Conservation (phyloP, 2,113 vertebrate genomes). For the Cephalopterus ornatus region DNA sequence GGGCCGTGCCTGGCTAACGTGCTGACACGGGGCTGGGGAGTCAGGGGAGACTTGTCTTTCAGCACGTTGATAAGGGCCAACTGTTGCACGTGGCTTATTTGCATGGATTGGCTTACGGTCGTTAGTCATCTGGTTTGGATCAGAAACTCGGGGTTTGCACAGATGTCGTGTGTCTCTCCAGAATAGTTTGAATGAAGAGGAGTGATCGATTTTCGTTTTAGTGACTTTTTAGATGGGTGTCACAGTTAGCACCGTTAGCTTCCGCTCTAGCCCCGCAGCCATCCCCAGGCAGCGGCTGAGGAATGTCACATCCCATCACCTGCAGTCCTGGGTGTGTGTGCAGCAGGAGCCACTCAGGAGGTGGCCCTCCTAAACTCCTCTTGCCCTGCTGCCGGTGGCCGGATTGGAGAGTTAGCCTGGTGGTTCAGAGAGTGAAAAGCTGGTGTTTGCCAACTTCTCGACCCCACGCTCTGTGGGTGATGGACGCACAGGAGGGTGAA, state of each 20-base stretch:
- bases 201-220: not conserved
- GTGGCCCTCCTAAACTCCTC: not conserved
- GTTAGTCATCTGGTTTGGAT: not conserved
- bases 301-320: rapidly evolving
- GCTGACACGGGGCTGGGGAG: not conserved
- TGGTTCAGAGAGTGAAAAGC: not conserved
- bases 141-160: not conserved
- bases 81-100: not conserved
- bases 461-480: not conserved
- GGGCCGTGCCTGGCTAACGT: not conserved
- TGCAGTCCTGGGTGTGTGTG: rapidly evolving
- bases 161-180: not conserved
- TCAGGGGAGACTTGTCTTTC: not conserved
- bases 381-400: not conserved
- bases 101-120: not conserved
- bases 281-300: not conserved
- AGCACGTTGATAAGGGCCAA: not conserved
- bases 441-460: not conserved
- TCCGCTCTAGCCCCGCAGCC: not conserved
- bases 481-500: not conserved
- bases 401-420: not conserved
- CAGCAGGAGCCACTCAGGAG: not conserved
- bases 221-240: not conserved
- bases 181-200: not conserved
- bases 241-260: rapidly evolving